These are phyloP conservation scores for Tetranychus cinnabarinus DNA, from an alignment of 1,140 invertebrate genomes.

Conservation along the genomic window DNA sequence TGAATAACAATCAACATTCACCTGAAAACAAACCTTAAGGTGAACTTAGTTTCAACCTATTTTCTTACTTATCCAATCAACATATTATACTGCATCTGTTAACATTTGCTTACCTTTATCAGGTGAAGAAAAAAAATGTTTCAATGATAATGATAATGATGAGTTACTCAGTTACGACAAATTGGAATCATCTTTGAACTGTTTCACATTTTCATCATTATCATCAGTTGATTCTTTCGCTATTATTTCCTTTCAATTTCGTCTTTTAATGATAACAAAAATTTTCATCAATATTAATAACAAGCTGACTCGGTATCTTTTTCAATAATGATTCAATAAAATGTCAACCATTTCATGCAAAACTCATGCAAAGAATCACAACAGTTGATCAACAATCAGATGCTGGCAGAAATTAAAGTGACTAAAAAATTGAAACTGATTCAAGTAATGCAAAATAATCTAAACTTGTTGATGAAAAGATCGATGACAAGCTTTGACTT, in stretches of 20 bases:
- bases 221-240: background rate
- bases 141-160: background rate
- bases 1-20: too few species aligned
- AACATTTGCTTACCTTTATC: background rate
- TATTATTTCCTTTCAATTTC: background rate
- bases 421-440: too few species aligned
- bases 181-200: background rate
- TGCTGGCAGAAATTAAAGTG: too few species aligned
- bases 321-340: background rate
- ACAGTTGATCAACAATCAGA: slow-evolving; percentile 26
- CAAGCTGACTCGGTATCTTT: background rate
- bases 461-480: too few species aligned
- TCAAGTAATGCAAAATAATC: too few species aligned
- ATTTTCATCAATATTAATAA: background rate
- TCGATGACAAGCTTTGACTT: too few species aligned
- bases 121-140: background rate
- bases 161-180: background rate
- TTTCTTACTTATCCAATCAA: background rate
- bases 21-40: background rate
- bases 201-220: background rate
- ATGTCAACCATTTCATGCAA: background rate
- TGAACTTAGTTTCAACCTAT: background rate
- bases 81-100: background rate
- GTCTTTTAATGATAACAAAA: background rate
- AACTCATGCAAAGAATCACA: background rate